Conservation (phyloP, 1,140 invertebrate species). For the Atopsyche davidsoni region DNA sequence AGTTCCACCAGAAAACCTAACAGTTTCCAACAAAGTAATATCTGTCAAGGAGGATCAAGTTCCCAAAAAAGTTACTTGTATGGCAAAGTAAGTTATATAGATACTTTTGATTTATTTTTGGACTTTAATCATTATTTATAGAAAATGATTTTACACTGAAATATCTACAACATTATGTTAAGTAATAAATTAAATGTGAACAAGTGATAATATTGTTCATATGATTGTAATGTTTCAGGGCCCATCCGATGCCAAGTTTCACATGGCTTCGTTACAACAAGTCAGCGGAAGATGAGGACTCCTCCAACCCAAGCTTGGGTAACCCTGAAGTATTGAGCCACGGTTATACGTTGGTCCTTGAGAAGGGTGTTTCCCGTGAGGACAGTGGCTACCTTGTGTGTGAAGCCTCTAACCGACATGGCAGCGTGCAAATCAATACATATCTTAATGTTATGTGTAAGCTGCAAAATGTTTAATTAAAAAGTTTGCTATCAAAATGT, state of each 20-base stretch:
- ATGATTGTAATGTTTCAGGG: conserved; percentile 23
- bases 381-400: conserved; percentile 69
- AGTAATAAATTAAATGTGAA: too few species aligned
- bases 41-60: conserved; percentile 71
- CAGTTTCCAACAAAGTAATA: conserved; percentile 62
- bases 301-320: background rate
- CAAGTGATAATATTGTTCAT: too few species aligned
- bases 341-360: conserved; percentile 51
- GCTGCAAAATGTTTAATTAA: conserved; percentile 36
- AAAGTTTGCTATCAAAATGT: background rate
- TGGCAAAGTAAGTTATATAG: conserved; percentile 52
- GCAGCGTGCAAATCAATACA: conserved; percentile 56
- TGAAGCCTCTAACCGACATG: conserved; percentile 70
- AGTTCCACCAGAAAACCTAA: conserved; percentile 84
- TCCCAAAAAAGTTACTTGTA: conserved; percentile 69
- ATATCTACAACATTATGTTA: background rate
- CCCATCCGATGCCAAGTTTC: conserved; percentile 23
- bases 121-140: background rate
- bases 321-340: conserved; percentile 43
- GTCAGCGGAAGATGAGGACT: background rate
- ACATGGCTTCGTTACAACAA: conserved; percentile 17
- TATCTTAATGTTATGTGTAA: conserved; percentile 76
- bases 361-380: conserved; percentile 51
- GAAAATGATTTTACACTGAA: background rate
- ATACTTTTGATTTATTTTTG: background rate